These are phyloP conservation scores for Styela plicata DNA, from an alignment of 23 tunicate species.

Conservation along the genomic window DNA sequence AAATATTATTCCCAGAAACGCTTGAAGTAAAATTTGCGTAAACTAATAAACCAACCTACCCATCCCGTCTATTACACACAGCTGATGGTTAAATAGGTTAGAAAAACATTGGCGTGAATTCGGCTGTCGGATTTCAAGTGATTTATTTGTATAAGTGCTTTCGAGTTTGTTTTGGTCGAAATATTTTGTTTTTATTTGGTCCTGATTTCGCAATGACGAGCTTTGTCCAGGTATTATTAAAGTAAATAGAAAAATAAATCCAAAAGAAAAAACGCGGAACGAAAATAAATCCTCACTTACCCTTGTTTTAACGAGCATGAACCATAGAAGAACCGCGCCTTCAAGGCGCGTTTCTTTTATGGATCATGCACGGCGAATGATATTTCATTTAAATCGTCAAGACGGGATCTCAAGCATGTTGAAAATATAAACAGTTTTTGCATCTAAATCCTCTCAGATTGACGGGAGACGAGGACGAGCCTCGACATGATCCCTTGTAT, in stretches of 20 bases:
- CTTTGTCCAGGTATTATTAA: too few species aligned
- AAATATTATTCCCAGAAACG: too few species aligned
- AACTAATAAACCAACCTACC: not conserved
- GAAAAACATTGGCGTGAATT: constrained; percentile 31
- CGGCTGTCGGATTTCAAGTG: constrained; percentile 20
- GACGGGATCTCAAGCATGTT: not conserved
- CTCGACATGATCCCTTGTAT: too few species aligned
- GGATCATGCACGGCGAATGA: too few species aligned
- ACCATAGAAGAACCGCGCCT: too few species aligned
- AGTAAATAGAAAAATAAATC: too few species aligned
- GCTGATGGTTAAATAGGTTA: constrained; percentile 23
- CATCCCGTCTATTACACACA: not conserved
- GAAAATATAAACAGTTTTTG: not conserved
- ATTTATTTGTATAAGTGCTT: constrained; percentile 16
- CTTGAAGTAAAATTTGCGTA: too few species aligned
- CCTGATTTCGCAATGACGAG: constrained; percentile 6
- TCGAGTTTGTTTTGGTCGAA: constrained; percentile 23
- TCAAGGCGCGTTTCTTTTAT: too few species aligned
- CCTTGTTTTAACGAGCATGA: too few species aligned
- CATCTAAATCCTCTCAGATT: not conserved
- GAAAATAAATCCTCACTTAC: too few species aligned
- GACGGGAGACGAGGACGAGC: not conserved
- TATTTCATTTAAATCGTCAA: too few species aligned
- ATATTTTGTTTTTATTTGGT: constrained; percentile 11
- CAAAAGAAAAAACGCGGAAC: too few species aligned